Conservation (phyloP, 2,888 invertebrate species). For the Dolomedes plantarius region DNA sequence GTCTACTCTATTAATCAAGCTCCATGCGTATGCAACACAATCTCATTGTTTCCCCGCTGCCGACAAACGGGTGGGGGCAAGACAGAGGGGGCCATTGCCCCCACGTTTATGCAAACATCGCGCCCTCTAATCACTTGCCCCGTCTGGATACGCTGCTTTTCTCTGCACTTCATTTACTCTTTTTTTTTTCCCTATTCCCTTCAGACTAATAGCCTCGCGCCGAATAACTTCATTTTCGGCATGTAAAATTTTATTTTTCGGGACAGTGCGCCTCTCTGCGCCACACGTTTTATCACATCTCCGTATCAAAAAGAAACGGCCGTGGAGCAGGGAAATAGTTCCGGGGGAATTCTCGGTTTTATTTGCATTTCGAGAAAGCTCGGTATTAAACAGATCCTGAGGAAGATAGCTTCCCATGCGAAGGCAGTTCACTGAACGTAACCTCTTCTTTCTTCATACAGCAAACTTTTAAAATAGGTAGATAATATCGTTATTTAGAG, state of each 20-base stretch:
- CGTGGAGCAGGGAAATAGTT: not conserved
- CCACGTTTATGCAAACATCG: slow-evolving; percentile 43
- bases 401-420: slow-evolving; percentile 4
- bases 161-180: not conserved
- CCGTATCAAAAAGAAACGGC: not conserved
- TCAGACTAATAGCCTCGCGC: slow-evolving; percentile 2
- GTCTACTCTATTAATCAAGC: slow-evolving; percentile 44
- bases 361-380: slow-evolving; percentile 4
- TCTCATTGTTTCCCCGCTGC: slow-evolving; percentile 36
- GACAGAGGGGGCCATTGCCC: slow-evolving; percentile 30
- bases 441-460: not conserved
- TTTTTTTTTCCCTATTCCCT: not conserved
- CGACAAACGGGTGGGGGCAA: slow-evolving; percentile 14
- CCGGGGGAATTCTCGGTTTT: not conserved
- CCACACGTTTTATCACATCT: not conserved
- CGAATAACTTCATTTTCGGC: slow-evolving; percentile 33
- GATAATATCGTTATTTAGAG: not conserved
- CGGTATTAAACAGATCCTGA: not conserved
- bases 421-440: not conserved
- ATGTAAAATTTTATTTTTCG: slow-evolving; percentile 18
- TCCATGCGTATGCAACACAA: slow-evolving; percentile 22
- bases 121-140: slow-evolving; percentile 27
- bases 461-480: not conserved
- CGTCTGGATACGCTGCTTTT: not conserved
- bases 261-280: not conserved